These are phyloP conservation scores for Phalacrocorax brasilianus DNA, from an alignment of 2,113 vertebrate species.

Conservation along the genomic window DNA sequence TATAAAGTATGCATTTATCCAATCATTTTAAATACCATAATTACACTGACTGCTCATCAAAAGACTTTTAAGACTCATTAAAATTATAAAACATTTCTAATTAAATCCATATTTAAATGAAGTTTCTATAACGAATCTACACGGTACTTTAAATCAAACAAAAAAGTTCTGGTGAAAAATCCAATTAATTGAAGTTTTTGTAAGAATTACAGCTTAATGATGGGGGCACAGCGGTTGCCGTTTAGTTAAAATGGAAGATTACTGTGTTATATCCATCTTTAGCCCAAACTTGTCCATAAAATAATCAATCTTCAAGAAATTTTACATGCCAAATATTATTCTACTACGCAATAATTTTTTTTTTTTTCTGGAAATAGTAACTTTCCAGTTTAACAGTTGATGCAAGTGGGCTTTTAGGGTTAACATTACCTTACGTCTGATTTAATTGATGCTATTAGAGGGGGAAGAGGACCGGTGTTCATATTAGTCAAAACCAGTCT, in stretches of 20 bases:
- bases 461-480: background rate
- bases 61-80: constrained; percentile 80
- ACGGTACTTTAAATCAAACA: constrained; percentile 70
- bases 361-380: background rate
- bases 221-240: background rate
- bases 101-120: constrained; percentile 82
- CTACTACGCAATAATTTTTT: no score
- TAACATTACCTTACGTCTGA: background rate
- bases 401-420: background rate
- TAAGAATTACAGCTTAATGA: constrained; percentile 70
- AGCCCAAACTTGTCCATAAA: background rate
- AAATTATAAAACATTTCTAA: constrained; percentile 81
- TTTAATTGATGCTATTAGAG: background rate
- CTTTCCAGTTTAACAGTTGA: background rate
- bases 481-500: background rate
- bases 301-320: background rate
- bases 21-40: constrained; percentile 80
- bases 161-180: constrained; percentile 61
- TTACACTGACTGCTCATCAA: constrained; percentile 78
- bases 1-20: constrained; percentile 77
- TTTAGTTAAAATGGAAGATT: constrained; percentile 48
- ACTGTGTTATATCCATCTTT: background rate
- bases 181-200: constrained; percentile 58
- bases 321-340: background rate
- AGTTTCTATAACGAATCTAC: constrained; percentile 70